Evolutionary conservation across 2,113 vertebrate genomes (phyloP), one percentile per base, ranked within the genome.

Genomic region (Reinhardtius hippoglossoides): DNA sequence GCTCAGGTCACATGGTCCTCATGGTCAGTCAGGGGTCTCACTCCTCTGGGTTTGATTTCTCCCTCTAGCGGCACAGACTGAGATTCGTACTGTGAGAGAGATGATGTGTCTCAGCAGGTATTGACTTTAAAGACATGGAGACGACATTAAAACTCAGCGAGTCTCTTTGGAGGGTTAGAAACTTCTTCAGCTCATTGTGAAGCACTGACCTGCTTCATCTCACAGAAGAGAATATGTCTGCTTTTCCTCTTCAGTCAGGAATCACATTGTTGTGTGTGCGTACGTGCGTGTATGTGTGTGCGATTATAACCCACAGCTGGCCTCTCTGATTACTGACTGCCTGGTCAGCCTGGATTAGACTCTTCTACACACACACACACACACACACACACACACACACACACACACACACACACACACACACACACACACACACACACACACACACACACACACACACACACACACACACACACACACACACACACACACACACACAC

Each of bases 271-370:
- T 84, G 40, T 67, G 58, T 24, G 14, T 50, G 10, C 73, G 7
- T 52, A 56, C 64, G 44, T 31, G 65, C 57, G 55, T 69, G 60
- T 55, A 15, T 59, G 62, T 26, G 55, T 14, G 71, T 27, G 54
- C 24, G 84, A 86, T 88, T 91, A 88, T 88, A 86, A 86, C 67
- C 66, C 79, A 85, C 85, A 88, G 81, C 85, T 89, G 83, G 81
- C 81, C 77, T 84, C 69, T 78, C 85, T 89, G 87, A 88, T 89
- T 86, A 80, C 83, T 74, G 81, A 82, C 76, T 84, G 85, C 80
- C 61, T 78, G 76, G 83, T 83, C 89, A 88, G 83, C 81, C 66
- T 78, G 89, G 81, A 89, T 89, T 86, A 87, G 73, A 74, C 63
- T 67, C 80, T 26, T 10, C 48, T 31, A 8, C 56, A 18, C 14